These are phyloP conservation scores for Macrophya annulata DNA, from an alignment of 2,888 invertebrate genomes.

Conservation along the genomic window DNA sequence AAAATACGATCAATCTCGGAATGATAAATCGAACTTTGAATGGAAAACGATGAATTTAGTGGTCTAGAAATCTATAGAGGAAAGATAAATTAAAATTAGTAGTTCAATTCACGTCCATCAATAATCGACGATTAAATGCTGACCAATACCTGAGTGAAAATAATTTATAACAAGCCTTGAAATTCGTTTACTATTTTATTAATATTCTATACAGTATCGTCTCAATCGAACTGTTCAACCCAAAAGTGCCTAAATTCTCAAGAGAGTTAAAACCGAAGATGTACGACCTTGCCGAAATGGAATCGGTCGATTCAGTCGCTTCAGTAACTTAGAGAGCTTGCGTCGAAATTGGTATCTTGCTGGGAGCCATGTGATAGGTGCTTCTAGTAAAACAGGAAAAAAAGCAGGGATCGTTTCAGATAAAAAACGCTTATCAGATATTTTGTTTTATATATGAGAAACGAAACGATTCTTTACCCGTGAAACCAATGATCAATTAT, in stretches of 20 bases:
- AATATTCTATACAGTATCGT: background rate
- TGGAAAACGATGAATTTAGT: conserved; percentile 17
- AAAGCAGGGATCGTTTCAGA: background rate
- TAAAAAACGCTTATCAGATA: conserved; percentile 4
- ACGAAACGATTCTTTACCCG: background rate
- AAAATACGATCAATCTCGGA: conserved; percentile 27
- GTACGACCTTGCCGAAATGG: conserved; percentile 34
- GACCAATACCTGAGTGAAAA: background rate
- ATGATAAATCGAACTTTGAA: conserved; percentile 23
- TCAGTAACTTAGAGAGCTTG: conserved; percentile 7
- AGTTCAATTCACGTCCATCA: background rate
- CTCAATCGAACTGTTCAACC: conserved; percentile 19
- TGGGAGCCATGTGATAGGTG: background rate
- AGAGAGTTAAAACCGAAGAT: conserved; percentile 16
- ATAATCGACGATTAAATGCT: background rate
- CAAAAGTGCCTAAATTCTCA: conserved; percentile 5
- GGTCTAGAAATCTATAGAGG: conserved; percentile 16
- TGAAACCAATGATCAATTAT: background rate
- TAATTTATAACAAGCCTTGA: background rate
- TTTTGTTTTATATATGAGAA: background rate
- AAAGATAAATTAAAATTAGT: conserved; percentile 2
- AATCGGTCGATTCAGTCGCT: conserved; percentile 30
- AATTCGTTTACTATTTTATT: background rate
- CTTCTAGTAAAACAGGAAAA: background rate
- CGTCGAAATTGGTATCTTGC: background rate